A percentile compares a stretch with the other conserved stretches of the same genome.
These are phyloP conservation scores for Menidia menidia DNA, from an alignment of 2,797 vertebrate species.

Conservation along the genomic window DNA sequence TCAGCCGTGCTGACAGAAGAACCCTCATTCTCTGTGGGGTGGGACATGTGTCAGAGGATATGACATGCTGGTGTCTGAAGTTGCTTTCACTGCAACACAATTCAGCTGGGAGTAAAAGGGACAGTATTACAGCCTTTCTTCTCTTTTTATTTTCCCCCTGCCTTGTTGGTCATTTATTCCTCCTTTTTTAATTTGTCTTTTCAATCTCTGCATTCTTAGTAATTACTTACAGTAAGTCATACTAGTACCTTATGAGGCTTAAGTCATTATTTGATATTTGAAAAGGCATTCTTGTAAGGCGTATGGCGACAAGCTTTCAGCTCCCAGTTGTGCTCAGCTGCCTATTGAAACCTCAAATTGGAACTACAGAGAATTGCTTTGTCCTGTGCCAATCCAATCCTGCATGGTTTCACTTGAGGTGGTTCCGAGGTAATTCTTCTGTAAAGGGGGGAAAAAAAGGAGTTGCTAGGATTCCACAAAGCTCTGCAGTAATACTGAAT, in stretches of 20 bases:
- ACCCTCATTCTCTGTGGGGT: slow-evolving; percentile 37
- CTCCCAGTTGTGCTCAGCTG: slow-evolving; percentile 52
- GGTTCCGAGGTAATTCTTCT: slow-evolving; percentile 75
- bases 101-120: slow-evolving; percentile 26
- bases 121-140: slow-evolving; percentile 19
- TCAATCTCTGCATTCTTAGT: slow-evolving; percentile 38
- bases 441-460: slow-evolving; percentile 39
- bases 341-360: slow-evolving; percentile 67
- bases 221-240: slow-evolving; percentile 59
- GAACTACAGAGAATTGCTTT: slow-evolving; percentile 60
- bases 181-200: slow-evolving; percentile 26
- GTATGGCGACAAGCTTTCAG: slow-evolving; percentile 57
- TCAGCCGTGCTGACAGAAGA: slow-evolving; percentile 22
- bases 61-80: slow-evolving; percentile 61
- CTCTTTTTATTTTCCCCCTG: slow-evolving; percentile 18
- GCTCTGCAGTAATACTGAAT: slow-evolving; percentile 67
- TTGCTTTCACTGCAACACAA: slow-evolving; percentile 39
- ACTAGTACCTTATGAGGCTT: slow-evolving; percentile 63
- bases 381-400: slow-evolving; percentile 74
- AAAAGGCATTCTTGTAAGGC: slow-evolving; percentile 64
- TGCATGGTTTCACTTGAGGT: slow-evolving; percentile 73
- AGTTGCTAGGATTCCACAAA: slow-evolving; percentile 72
- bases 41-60: slow-evolving; percentile 53
- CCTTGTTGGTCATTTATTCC: slow-evolving; percentile 16
- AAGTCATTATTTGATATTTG: slow-evolving; percentile 69